Percentiles rank a stretch among this genome's conserved stretches.
These are phyloP conservation scores for Heliocidaris tuberculata DNA, from an alignment of 35 echinoderm and acorn worm species.

Conservation along the genomic window DNA sequence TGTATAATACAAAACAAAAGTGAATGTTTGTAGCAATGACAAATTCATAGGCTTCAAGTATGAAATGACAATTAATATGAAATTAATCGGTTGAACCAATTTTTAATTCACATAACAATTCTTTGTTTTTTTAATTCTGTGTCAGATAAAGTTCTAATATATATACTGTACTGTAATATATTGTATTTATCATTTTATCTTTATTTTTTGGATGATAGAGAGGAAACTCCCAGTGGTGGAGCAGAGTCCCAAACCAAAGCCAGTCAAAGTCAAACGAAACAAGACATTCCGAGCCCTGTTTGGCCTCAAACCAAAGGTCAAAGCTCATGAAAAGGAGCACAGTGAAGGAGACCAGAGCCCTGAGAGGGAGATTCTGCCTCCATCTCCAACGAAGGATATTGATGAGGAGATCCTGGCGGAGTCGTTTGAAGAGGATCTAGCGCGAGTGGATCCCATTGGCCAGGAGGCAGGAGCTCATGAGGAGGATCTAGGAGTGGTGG, in stretches of 20 bases:
- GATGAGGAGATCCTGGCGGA: slow-evolving; percentile 34
- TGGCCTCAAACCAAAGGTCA: slow-evolving; percentile 68
- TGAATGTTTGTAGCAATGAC: too few relatives aligned
- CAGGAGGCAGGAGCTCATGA: slow-evolving; percentile 44
- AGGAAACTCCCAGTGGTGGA: slow-evolving; percentile 49
- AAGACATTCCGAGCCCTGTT: slow-evolving; percentile 74
- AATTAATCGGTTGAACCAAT: too few relatives aligned
- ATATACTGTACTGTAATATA: too few relatives aligned
- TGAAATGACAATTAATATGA: too few relatives aligned
- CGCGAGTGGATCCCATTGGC: slow-evolving; percentile 34
- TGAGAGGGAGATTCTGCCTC: slow-evolving; percentile 6
- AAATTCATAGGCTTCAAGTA: too few relatives aligned
- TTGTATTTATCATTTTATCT: too few relatives aligned
- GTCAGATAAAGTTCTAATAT: too few relatives aligned
- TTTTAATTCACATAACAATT: too few relatives aligned
- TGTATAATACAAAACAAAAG: too few relatives aligned
- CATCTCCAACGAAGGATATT: neutral
- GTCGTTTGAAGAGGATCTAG: neutral
- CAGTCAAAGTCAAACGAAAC: slow-evolving; percentile 56
- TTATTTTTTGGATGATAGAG: slow-evolving; percentile 22
- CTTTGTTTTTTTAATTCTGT: too few relatives aligned
- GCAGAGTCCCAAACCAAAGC: neutral
- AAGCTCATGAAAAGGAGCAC: slow-evolving; percentile 45
- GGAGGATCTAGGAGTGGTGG: neutral
- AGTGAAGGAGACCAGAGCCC: neutral